Evolutionary conservation across 2,113 vertebrate genomes (phyloP), one percentile per base, ranked within the genome.

Genomic region (Crypturellus undulatus): DNA sequence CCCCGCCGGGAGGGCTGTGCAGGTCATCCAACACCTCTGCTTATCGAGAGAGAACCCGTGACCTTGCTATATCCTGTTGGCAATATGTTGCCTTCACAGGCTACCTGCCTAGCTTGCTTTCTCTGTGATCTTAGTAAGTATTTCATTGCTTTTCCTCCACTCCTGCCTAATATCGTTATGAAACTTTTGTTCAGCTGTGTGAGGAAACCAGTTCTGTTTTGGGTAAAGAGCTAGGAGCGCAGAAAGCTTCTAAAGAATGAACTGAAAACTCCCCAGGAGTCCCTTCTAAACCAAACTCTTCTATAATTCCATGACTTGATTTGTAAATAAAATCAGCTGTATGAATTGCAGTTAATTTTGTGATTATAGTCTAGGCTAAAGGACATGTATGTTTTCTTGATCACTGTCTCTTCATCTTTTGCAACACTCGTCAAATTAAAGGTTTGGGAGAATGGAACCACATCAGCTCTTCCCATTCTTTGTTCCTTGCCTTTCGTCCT

Each of bases 171-270:
- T 91, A 75, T 62, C 49, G 56, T 93, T 91, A 43, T 26, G 60
- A 63, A 85, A 38, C 90, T 85, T 90, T 96, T 95, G 84, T 47
- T 95, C 58, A 8, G 84, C 67, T 77, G 25, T 47, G 67, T 52
- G 59, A 76, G 79, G 87, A 92, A 76, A 92, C 78, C 62, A 18
- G 91, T 89, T 87, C 81, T 96, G 84, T 52, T 85, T 75, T 79
- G 65, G 47, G 42, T 76, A 49, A 84, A 69, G 81, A 87, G 43
- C 21, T 64, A 52, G 49, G 84, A 92, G 34, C 76, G 58, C 84
- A 82, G 78, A 89, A 79, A 59, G 67, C 92, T 91, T 88, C 87
- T 69, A 71, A 56, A 71, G 81, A 69, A 72, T 82, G 91, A 95
- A 87, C 87, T 69, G 43, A 76, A 85, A 90, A 7, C 28, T 52